Evolutionary conservation across 2,888 invertebrate species (phyloP), one percentile per base, ranked within the genome.

Genomic region (Xylota segnis): DNA sequence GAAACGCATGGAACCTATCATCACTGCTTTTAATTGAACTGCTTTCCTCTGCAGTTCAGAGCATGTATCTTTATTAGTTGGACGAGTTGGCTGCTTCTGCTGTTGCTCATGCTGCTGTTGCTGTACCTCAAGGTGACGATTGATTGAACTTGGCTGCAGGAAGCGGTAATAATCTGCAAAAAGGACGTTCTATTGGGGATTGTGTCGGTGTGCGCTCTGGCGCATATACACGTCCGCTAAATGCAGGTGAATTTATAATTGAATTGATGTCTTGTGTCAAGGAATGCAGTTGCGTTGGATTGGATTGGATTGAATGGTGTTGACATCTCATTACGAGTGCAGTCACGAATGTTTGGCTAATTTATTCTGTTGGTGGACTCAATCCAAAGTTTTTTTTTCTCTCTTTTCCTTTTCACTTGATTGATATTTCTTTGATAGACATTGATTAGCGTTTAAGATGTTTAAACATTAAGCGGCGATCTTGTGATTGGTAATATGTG

Each of bases 11-110:
- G 72, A 86, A 82, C 86, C 86, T 86, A 86, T 86, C 86, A 86
- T 86, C 86, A 86, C 40, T 50, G 82, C 82, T 86, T 86, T 86
- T 86, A 86, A 86, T 86, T 82, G 86, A 82, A 72, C 81, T 40
- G 76, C 68, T 56, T 54, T 23, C 23, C 71, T 43, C 52, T 58
- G 27, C 40, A 65, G 58, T 70, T 61, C 71, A 68, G 23, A 23
- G 63, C 68, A 56, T 72, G 75, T 61, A 86, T 82, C 81, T 86
- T 66, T 81, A 86, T 86, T 86, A 86, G 83, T 66, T 77, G 59
- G 14, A 76, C 58, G 75, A 37, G 58, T 50, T n/a, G n/a, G 45
- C 37, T 56, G 45, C 61, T 61, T 43, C 32, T 18, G 59, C 71
- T 18, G 54, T 6, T 34, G 34, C 7, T 12, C 3, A 29, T 16